These are phyloP conservation scores for Microcebus jonahi DNA, from an alignment of 2,113 vertebrate species.

Conservation along the genomic window DNA sequence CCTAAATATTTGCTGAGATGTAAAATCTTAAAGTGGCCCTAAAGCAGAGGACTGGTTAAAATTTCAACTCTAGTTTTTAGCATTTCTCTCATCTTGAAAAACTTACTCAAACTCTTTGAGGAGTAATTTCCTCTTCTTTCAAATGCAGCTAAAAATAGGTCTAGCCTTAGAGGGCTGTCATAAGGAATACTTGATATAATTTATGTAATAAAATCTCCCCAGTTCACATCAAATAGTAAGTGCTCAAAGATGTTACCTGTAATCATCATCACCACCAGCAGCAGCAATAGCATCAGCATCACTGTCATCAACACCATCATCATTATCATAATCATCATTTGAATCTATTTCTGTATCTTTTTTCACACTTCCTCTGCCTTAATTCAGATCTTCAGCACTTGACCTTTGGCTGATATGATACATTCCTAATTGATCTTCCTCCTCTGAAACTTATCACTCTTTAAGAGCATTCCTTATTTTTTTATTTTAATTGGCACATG, in stretches of 20 bases:
- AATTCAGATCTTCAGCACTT: background rate
- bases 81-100: background rate
- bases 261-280: background rate
- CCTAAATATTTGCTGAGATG: background rate
- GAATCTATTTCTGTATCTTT: background rate
- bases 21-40: background rate
- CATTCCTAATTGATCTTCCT: background rate
- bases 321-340: background rate
- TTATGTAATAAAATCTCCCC: background rate
- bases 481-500: background rate
- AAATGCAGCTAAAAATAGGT: conserved; percentile 28
- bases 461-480: background rate
- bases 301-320: background rate
- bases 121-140: background rate
- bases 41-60: background rate
- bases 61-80: background rate
- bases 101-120: background rate
- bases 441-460: background rate
- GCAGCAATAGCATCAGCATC: background rate
- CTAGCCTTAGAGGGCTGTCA: background rate
- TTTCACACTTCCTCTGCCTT: background rate
- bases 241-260: background rate
- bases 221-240: background rate
- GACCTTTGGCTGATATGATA: background rate
- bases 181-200: background rate